Evolutionary conservation across 2,888 invertebrate species (phyloP), one percentile per base, ranked within the genome.

Genomic region (Lysandra bellargus): DNA sequence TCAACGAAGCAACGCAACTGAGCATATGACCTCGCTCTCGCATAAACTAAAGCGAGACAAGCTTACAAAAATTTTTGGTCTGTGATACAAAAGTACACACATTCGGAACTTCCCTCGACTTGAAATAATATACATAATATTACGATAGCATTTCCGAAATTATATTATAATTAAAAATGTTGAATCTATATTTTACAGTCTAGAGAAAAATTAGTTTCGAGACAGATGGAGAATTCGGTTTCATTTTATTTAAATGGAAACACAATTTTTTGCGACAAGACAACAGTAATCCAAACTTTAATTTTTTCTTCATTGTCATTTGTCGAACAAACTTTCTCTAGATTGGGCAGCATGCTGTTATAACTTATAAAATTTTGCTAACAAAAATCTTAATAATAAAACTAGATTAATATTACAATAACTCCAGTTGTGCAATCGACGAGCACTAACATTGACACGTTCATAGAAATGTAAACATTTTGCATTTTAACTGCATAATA

Each of bases 321-420:
- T 23, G 23, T 75, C 75, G 44, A 49, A 23, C n/a, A 75, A 44
- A 44, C 75, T 44, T 75, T 49, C 23, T 49, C 75, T 30, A 75
- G 30, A 12, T 44, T 49, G 44, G 75, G 75, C 75, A 75, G 75
- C 49, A 49, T 49, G 12, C 30, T 23, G 23, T 14, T 75, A 40
- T 74, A 74, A 75, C 23, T 23, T 49, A 49, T 75, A 75, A 49
- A 75, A 23, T 44, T 40, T 75, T 30, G 49, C 75, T 75, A 75
- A 75, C 75, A 49, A 75, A 75, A 75, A 75, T 49, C 49, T 76
- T 33, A 76, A 76, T 6, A 5, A 76, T 76, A 76, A 14, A 76
- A 53, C 33, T 57, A 76, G 17, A 76, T 57, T 53, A 76, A 76
- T 49, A 76, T 76, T 57, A 57, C 76, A 53, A 76, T 75, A 76